Base-by-base conservation (phyloP, 1,140 invertebrate species). In the Drosophila sulfurigaster region DNA sequence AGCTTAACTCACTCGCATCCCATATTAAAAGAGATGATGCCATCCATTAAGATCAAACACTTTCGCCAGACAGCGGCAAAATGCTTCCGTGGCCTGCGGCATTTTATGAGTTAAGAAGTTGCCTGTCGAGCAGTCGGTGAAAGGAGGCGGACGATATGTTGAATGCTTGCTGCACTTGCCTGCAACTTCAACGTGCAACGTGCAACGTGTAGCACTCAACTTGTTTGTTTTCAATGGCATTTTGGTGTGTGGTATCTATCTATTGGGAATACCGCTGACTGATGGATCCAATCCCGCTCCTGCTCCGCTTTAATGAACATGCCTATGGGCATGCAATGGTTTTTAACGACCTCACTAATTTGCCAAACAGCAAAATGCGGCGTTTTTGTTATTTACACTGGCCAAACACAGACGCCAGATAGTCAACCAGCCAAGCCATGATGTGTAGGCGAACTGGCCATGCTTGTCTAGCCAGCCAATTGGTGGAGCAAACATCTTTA, bases 171-270 rank as follows among this genome's bases (percentile, higher is more conserved):
- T 52, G 56, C 59, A 63, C 57, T 63, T 59, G 64, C 28, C 45
- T 52, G 48, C 48, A 52, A 54, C 48, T 41, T n/a, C 58, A 48
- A 41, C 35, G 16, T 35, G 49, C 59, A 38, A 38, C 32, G 5
- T 25, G 20, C 57, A 52, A 46, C 49, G 16, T 35, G 49, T 41
- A 15, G 43, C 67, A 35, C 46, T 59, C 74, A 70, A 63, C 81
- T 80, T 85, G 82, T 85, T 85, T 85, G 71, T 85, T 85, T 85
- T 85, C 82, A 85, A 85, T 85, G 82, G 75, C 82, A 86, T 81
- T 72, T 75, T 74, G 82, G 28, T 52, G 62, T 60, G 38, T 41
- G 35, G 35, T 60, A 28, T 45, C 30, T 72, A 30, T 48, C 49
- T 45, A 64, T 56, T 71, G 49, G 13, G n/a, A 54, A 59, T 52